Evolutionary conservation across 2,113 vertebrate genomes (phyloP).

Genomic region (Phaethon lepturus): DNA sequence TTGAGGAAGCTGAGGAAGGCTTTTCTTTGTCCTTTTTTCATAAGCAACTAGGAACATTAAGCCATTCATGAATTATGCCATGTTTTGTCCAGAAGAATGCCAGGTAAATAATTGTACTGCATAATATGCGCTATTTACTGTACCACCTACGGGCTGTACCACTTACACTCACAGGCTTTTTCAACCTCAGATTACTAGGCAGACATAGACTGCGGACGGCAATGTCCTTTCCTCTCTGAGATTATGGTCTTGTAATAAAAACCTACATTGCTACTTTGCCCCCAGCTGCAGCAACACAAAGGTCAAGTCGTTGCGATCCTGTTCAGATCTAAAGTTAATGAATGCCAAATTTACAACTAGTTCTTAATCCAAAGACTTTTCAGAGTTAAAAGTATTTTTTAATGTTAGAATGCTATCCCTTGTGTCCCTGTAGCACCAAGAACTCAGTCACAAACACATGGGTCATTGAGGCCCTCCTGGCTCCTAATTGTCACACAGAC

Average conservation of each 20-base stretch:
- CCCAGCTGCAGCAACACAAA: not conserved
- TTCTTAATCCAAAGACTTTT: not conserved
- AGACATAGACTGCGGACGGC: not conserved
- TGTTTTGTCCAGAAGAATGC: slow-evolving; percentile 22
- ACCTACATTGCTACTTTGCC: not conserved
- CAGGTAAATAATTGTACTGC: slow-evolving; percentile 25
- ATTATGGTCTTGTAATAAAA: not conserved
- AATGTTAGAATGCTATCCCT: not conserved
- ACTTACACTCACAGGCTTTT: not conserved
- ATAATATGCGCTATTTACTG: not conserved
- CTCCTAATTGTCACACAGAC: not conserved
- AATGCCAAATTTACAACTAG: not conserved
- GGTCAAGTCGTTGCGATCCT: not conserved
- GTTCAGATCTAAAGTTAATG: not conserved
- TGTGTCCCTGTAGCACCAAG: not conserved
- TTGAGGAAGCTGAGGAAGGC: not conserved
- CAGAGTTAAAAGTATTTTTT: not conserved
- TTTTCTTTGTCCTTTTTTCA: not conserved
- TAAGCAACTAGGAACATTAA: not conserved
- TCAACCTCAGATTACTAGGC: not conserved
- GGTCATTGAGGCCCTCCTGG: not conserved
- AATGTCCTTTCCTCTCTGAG: not conserved
- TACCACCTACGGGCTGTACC: not conserved
- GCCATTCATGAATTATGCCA: slow-evolving; percentile 26
- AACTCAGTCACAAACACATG: not conserved